Evolutionary conservation across 1,140 invertebrate species (phyloP).

Genomic region (Nasonia longicornis): DNA sequence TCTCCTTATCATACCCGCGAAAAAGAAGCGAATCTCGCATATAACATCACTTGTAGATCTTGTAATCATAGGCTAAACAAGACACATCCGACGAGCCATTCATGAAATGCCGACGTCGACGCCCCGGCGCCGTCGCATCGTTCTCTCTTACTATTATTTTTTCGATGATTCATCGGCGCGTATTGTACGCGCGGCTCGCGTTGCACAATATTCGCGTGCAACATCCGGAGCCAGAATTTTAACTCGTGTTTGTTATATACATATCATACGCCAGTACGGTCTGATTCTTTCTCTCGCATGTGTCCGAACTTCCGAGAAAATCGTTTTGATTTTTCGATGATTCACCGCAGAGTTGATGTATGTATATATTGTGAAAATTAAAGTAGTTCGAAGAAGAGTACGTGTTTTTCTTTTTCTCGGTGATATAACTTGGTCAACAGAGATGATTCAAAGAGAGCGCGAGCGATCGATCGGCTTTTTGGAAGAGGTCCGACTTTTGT

Average conservation of each 20-base stretch:
- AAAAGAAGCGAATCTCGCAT: no score
- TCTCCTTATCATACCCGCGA: no score
- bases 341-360: neutral
- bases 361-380: no score
- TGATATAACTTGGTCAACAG: no score
- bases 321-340: neutral
- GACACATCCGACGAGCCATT: neutral
- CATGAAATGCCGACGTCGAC: constrained; percentile 3
- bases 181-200: neutral
- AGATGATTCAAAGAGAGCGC: no score
- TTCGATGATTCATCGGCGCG: constrained; percentile 15
- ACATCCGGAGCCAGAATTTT: constrained; percentile 24
- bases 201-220: constrained; percentile 24
- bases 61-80: neutral
- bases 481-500: neutral
- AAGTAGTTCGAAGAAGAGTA: no score
- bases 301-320: neutral
- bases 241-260: neutral
- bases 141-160: constrained; percentile 2
- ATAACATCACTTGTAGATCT: no score
- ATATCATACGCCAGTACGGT: no score
- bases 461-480: neutral
- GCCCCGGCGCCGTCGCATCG: neutral
- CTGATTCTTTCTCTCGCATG: neutral
- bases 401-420: no score